phyloP scores from a whole-genome alignment of 30 jellyfish, hydroid and myxozoan genomes.

The Aurelia aurita complex sp. Pacific region DNA sequence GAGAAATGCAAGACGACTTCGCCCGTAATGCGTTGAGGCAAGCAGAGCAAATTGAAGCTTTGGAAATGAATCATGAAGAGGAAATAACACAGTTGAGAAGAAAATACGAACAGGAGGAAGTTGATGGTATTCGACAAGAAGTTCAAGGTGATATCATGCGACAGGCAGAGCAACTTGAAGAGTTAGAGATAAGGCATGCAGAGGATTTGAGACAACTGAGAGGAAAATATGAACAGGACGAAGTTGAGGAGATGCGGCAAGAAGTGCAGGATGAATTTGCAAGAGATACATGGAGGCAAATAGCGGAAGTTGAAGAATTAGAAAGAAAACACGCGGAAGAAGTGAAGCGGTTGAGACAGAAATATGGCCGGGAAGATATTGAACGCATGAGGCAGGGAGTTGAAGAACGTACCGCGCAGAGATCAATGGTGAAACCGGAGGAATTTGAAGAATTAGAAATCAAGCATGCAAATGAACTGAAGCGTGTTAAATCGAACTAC shows the following conservation, averaged over 20 bases:
- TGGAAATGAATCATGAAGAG: constrained; percentile 37
- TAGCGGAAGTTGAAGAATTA: constrained; percentile 23
- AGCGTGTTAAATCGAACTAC: constrained; percentile 13
- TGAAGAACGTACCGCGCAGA: constrained; percentile 9
- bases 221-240: constrained; percentile 16
- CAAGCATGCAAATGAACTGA: constrained; percentile 42
- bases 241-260: constrained; percentile 1
- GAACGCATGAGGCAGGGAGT: constrained; percentile 13
- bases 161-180: constrained; percentile 54
- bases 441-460: constrained; percentile 25
- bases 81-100: constrained; percentile 26
- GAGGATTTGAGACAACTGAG: constrained; percentile 24
- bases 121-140: constrained; percentile 22
- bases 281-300: constrained; percentile 8
- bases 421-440: background rate
- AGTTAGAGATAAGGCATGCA: constrained; percentile 44
- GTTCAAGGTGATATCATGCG: constrained; percentile 36
- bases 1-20: constrained; percentile 62
- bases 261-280: constrained; percentile 41
- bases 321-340: constrained; percentile 49
- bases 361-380: constrained; percentile 43
- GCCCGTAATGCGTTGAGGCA: constrained; percentile 52
- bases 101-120: constrained; percentile 12
- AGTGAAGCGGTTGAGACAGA: constrained; percentile 33
- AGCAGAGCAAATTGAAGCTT: constrained; percentile 57